Base-by-base conservation (phyloP, 2,113 vertebrate species). In the Mesocricetus auratus region DNA sequence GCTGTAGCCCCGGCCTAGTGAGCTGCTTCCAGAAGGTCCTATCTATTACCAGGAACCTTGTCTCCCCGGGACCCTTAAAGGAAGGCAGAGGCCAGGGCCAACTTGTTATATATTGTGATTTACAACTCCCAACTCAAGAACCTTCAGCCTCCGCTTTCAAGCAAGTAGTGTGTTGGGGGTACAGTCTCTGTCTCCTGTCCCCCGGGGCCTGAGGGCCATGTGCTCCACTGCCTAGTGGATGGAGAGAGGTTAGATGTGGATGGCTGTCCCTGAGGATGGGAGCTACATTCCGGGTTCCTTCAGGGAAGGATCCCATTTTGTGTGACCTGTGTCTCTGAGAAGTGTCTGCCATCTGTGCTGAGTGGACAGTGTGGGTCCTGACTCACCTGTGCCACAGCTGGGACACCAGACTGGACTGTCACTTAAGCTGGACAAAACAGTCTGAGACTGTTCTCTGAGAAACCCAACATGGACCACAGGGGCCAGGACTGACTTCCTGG, bases 341-440 rank as follows among this genome's bases (percentile, higher is more conserved):
- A 16, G 36, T 33, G 7, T 16, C 86, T 13, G 53, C 3, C 1
- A 0, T 24, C 60, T 0, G 4, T 1, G 22, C 68, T n/a, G 1
- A 66, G 24, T 16, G 56, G 56, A 13, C 8, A 11, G 24, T 31
- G 22, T 29, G n/a, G 62, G 12, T 50, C 42, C 26, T 12, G 33
- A 45, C 58, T 93, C 53, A 19, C 64, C 2, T 24, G 24, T 50
- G 68, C 53, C 39, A 11, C 75, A 33, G 68, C 12, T 45, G 2
- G 9, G 21, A 31, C 9, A 5, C 36, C 2, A 1, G 83, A 68
- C 83, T 66, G 42, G 42, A 33, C 60, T 33, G 39, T 4, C 29
- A 24, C 6, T 3, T 19, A 1, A 22, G 50, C 45, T 36, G 69
- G 50, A n/a, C 29, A 2, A 0, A 0, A 3, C 6, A 36, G 42